Percentiles rank a stretch among this genome's conserved stretches.
Conservation (phyloP, 2,113 vertebrate species). For the Dolichotis patagonum region DNA sequence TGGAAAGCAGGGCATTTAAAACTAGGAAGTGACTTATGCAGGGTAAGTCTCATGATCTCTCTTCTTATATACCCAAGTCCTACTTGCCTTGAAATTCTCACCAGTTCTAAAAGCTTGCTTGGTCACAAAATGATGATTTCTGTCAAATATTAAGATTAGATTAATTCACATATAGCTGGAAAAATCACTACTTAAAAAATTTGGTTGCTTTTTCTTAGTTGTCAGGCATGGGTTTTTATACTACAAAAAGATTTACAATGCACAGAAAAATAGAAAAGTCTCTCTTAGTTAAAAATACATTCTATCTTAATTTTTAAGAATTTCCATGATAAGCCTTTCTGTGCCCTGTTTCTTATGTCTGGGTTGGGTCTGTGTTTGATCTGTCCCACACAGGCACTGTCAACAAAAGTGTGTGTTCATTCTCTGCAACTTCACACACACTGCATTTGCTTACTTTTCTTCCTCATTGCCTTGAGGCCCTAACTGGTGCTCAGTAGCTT, state of each 20-base stretch:
- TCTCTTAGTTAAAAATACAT: neutral
- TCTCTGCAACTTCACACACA: neutral
- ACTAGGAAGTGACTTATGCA: fast-evolving
- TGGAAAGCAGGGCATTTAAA: conserved; percentile 55
- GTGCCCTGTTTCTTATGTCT: neutral
- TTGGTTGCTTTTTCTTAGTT: neutral
- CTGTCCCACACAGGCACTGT: neutral
- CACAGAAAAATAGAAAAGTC: neutral
- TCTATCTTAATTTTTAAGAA: neutral
- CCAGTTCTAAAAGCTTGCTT: neutral
- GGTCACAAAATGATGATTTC: neutral
- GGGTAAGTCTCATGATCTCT: conserved; percentile 1
- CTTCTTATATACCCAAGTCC: conserved; percentile 17
- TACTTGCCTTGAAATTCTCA: conserved; percentile 39
- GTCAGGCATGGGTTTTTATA: neutral
- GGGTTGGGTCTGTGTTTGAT: neutral
- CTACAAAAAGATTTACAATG: neutral
- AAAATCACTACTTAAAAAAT: neutral
- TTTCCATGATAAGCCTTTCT: neutral
- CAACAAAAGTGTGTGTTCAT: neutral
- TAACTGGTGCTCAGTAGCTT: neutral
- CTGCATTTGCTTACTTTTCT: conserved; percentile 60
- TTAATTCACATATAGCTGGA: conserved; percentile 9
- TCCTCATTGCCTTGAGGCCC: neutral
- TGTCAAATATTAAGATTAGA: conserved; percentile 27